Evolutionary conservation across 2,113 vertebrate species (phyloP), one percentile per base, ranked within the genome.

Genomic region (Platysternon megacephalum): DNA sequence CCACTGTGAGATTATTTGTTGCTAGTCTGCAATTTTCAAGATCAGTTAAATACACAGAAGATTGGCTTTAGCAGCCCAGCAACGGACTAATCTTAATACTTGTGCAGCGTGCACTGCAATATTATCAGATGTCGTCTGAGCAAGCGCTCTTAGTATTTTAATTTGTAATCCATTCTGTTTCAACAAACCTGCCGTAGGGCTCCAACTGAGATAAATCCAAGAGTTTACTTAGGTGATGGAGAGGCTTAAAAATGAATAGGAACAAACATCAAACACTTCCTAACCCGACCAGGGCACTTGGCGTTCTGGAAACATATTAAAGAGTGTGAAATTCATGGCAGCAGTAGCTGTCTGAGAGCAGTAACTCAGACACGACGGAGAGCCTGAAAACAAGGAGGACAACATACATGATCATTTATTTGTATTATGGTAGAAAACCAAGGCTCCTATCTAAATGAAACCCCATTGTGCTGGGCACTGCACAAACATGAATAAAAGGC

Each of bases 401-500:
- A 6, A 2, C 10, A 3, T 5, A 51, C 76, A 58, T 32, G 6
- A 16, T 6, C 11, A 6, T 65, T 49, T 53, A 48, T 46, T 53
- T 35, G 32, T 16, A 11, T 26, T 11, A 7, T 0, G 26, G 42
- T 42, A 29, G 39, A 65, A 4, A 2, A 8, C 8, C 76, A 7
- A 76, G 72, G n/a, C n/a, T 14, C 19, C 65, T 72, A 11, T 21
- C n/a, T 39, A 72, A 72, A n/a, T 72, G 32, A 17, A 42, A 44
- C 39, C 72, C 87, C 48, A 76, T 29, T 2, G 5, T 2, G 2
- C 6, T 21, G 16, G 26, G 29, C 16, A 4, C 4, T 0, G 1
- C 2, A 19, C 42, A 16, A 49, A 32, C 8, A 1, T 32, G 42
- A 39, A 17, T 24, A 29, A 42, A 51, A 35, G 42, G 32, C 3